Evolutionary conservation across 2,888 invertebrate species (phyloP), one percentile per base, ranked within the genome.

Genomic region (Poecilobothrus nobilitatus): DNA sequence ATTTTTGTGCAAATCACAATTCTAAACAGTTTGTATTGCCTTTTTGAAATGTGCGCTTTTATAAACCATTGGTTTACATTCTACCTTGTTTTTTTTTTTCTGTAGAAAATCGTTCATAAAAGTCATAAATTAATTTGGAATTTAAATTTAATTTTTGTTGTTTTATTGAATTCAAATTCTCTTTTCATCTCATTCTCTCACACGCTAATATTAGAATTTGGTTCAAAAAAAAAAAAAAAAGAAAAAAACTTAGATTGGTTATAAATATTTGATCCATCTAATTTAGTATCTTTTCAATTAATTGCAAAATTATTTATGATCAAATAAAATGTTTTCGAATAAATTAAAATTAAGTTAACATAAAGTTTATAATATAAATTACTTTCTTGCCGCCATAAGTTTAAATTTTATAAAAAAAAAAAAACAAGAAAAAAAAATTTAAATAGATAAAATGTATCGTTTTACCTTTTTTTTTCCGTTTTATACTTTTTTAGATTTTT

Each of bases 241-340:
- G 3, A 27, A 27, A 2, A 4, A 27, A 27, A 27, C 27, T 27
- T 4, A 27, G 27, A 27, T 27, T 27, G 27, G 27, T 27, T 27
- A 27, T 27, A 4, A 27, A 27, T 27, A 27, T 27, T 27, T 27
- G 27, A 27, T 37, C 15, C 9, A 53, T 53, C 53, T 53, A 53
- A 53, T 53, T 53, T 53, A 53, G 53, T 53, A 53, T 53, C 53
- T 53, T 18, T 53, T 53, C 53, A 53, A 53, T 53, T 53, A 53
- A 53, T 53, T 53, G 53, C 15, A 53, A 53, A 53, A 53, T 53
- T 15, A 53, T 53, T 53, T 53, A 53, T 53, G 15, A 53, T 12
- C 12, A 53, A 53, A 53, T 53, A 53, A 53, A 53, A 53, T 53
- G 15, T 53, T 18, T 53, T 53, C 53, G 53, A 53, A 53, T 53